Base-by-base conservation (phyloP, 1,140 invertebrate species). In the Dreissena rostriformis region DNA sequence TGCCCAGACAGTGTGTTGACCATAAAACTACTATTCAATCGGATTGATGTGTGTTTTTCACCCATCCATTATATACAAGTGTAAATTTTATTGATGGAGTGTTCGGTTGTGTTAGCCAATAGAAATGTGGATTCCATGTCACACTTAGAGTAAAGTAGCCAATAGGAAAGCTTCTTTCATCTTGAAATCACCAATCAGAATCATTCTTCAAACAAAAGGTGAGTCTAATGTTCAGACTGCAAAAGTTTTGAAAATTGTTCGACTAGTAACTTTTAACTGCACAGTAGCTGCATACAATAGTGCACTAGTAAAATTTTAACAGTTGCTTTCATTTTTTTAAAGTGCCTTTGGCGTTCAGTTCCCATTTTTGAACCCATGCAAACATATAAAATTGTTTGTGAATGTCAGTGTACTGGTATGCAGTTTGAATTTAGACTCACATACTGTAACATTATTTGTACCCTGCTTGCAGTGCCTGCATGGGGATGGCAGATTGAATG, bases 31-130 rank as follows among this genome's bases (percentile, higher is more conserved):
- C 52, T 66, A 79, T 28, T 26, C 28, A 49, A 49, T 63, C 63
- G 61, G 24, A 86, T 87, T 24, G 92, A 94, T n/a, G 8, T 61
- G 57, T 24, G 17, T n/a, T 61, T 61, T 61, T n/a, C 22, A 61
- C 22, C 57, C 17, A n/a, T n/a, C 17, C 22, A 24, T 61, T 24
- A 61, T 12, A 61, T n/a, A 61, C 57, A 61, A 61, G 17, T n/a
- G 22, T 61, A 24, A 4, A n/a, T n/a, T 61, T 24, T 24, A 61
- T 61, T 5, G 11, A 24, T 61, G 57, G 22, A 61, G 17, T 61
- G 22, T 61, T 61, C 57, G 6, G 57, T 61, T 19, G 57, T 61
- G 57, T 6, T 61, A 24, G 22, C 57, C 57, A 61, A 11, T 61
- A 24, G 22, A 19, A 61, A 11, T 61, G 57, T n/a, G 22, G 57